Base-by-base conservation (phyloP, 37 sponge, comb jelly and placozoan genomes). In the Agelas oroides region DNA sequence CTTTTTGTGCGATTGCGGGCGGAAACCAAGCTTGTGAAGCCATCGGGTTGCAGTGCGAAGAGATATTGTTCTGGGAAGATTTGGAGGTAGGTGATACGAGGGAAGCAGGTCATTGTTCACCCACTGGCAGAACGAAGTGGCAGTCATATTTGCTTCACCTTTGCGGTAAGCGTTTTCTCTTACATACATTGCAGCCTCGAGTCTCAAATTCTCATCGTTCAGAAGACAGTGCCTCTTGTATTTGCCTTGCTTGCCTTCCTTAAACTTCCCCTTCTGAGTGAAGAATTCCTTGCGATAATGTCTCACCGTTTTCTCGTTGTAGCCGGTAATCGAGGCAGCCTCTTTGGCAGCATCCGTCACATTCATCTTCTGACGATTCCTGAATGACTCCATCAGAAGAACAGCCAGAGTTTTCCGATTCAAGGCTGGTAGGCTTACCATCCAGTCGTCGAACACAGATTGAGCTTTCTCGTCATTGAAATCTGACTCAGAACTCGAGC, bases 71-170 rank as follows among this genome's bases (percentile, higher is more conserved):
- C 79, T 20, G 21, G 79, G 65, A 8, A 64, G 32, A 41, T 64
- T 38, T 40, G 79, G 65, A 23, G 65, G 65, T 11, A 64, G 65
- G 23, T 38, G 5, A 40, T 38, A 2, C 6, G 64, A 65, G 31
- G 79, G 79, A 39, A 78, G 30, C 16, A 78, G 65, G 2, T 65
- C 52, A 5, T 78, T 25, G 21, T 78, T 78, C 25, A 78, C 64
- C 83, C 83, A 88, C 71, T 82, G 81, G 68, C 81, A 84, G 56
- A 83, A 83, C 31, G 46, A 38, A 1, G 2, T 21, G 12, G 54
- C 65, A 1, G 69, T 61, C 37, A 84, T 25, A 52, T 88, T 88
- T 3, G 83, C 32, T 13, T 35, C 32, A 2, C 83, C 83, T 35
- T 88, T 88, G 8, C 3, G 34, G 12, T 20, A 17, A 2, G 72